Percentiles rank a stretch among this genome's conserved stretches.
These are phyloP conservation scores for Tipula confusa DNA, from an alignment of 2,888 invertebrate genomes.

Conservation along the genomic window DNA sequence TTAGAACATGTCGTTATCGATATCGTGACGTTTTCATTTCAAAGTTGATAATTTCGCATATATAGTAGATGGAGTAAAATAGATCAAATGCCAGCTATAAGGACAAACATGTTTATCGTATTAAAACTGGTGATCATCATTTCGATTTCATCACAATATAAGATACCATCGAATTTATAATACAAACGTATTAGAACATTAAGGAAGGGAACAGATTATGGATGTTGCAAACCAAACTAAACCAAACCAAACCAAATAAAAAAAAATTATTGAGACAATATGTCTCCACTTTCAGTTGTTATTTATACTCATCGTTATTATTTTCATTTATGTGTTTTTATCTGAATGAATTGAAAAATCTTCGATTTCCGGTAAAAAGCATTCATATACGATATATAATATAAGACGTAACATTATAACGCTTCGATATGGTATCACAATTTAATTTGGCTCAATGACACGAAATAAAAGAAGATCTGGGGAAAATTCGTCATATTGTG, in stretches of 20 bases:
- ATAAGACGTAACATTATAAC: background rate
- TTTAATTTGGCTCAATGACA: background rate
- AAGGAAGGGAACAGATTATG: background rate
- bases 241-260: background rate
- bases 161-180: background rate
- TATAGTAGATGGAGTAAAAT: no score
- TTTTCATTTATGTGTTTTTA: background rate
- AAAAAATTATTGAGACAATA: background rate
- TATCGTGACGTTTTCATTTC: no score
- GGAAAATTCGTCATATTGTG: background rate
- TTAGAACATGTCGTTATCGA: no score
- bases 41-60: no score
- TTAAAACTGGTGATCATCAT: background rate
- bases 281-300: background rate
- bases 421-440: background rate
- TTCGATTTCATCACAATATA: background rate
- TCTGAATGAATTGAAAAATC: constrained; percentile 4
- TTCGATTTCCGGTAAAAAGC: background rate
- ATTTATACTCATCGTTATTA: background rate
- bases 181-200: background rate
- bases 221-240: background rate
- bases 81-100: no score
- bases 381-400: background rate
- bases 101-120: background rate
- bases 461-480: background rate